phyloP scores from a whole-genome alignment of 2,888 invertebrate species.

The Luperina nickerlii region DNA sequence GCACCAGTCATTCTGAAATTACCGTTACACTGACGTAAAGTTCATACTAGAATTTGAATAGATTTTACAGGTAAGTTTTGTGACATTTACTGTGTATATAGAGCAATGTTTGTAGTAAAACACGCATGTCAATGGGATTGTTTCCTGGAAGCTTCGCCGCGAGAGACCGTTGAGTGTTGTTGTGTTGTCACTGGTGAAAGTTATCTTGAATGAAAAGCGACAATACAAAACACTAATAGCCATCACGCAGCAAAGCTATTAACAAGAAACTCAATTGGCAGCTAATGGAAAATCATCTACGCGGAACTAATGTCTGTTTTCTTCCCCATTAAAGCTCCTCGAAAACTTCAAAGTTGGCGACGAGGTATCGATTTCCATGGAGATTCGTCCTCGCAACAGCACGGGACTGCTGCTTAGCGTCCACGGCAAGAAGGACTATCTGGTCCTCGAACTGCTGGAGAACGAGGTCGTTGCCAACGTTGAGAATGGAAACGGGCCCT shows the following conservation, averaged over 20 bases:
- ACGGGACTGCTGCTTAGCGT: constrained; percentile 96
- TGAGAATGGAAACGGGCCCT: constrained; percentile 95
- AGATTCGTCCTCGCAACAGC: constrained; percentile 95
- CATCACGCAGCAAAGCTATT: not conserved
- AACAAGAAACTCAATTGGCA: not conserved
- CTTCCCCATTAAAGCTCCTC: constrained; percentile 80
- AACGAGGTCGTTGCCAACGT: constrained; percentile 96
- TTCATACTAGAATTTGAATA: not conserved
- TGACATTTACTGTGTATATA: not conserved
- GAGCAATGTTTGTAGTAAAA: not conserved
- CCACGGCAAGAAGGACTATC: constrained; percentile 95
- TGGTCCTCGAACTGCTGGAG: constrained; percentile 96
- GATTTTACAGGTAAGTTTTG: not conserved
- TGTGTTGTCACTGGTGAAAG: not conserved
- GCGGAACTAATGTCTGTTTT: not conserved
- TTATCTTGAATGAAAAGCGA: not conserved
- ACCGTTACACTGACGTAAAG: not conserved
- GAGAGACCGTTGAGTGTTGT: not conserved
- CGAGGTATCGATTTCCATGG: constrained; percentile 94
- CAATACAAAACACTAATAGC: not conserved
- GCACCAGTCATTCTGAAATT: not conserved
- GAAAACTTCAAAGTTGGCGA: constrained; percentile 95
- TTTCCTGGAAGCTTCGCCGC: not conserved
- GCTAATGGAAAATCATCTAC: not conserved
- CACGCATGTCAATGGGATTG: not conserved